phyloP scores from a whole-genome alignment of 1,140 invertebrate genomes.

The Calliphora vicina region DNA sequence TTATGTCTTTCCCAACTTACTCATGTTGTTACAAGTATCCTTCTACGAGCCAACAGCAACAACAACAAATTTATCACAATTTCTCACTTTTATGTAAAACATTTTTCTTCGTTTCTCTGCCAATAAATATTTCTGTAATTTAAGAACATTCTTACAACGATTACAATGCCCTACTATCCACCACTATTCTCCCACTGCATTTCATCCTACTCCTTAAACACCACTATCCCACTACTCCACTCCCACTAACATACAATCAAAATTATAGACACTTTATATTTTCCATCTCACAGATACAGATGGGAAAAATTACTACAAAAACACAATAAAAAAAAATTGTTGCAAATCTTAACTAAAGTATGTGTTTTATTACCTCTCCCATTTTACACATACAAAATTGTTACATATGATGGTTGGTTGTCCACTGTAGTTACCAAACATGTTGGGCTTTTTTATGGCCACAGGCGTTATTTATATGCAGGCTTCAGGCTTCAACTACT shows the following conservation, averaged over 20 bases:
- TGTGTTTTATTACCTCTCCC: slow-evolving; percentile 30
- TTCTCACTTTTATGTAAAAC: slow-evolving; percentile 46
- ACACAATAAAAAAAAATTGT: background rate
- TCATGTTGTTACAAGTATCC: background rate
- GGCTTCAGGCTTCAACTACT: slow-evolving; percentile 50
- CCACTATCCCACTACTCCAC: background rate
- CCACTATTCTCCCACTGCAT: too few species aligned
- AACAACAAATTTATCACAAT: slow-evolving; percentile 24
- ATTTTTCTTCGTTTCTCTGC: slow-evolving; percentile 62
- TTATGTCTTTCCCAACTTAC: background rate
- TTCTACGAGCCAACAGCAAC: background rate
- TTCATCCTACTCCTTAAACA: background rate
- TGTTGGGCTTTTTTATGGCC: slow-evolving; percentile 62
- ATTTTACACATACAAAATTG: slow-evolving; percentile 12
- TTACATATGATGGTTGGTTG: slow-evolving; percentile 44
- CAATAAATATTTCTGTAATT: slow-evolving; percentile 60
- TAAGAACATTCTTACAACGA: background rate
- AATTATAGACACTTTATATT: slow-evolving; percentile 33
- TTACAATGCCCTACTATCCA: background rate
- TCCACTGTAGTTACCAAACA: slow-evolving; percentile 43
- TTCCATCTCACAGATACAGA: background rate
- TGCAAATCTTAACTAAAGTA: slow-evolving; percentile 27
- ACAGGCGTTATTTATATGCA: slow-evolving; percentile 64
- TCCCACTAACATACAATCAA: background rate
- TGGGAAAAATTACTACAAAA: background rate